These are phyloP conservation scores for Acropternis orthonyx DNA, from an alignment of 2,797 vertebrate species.

Conservation along the genomic window DNA sequence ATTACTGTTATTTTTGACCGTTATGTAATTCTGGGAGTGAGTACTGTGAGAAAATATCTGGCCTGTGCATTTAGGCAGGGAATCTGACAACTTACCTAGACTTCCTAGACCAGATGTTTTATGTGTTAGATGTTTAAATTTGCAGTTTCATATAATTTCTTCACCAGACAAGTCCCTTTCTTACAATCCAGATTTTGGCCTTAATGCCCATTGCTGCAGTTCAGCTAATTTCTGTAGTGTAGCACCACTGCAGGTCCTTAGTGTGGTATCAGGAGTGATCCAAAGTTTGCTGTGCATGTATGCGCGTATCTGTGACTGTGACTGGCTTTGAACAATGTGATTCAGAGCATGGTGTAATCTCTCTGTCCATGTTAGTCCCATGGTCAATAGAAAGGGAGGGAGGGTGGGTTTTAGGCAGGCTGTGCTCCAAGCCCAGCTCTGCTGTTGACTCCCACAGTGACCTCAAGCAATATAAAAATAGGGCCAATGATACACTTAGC, in stretches of 20 bases:
- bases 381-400: not conserved
- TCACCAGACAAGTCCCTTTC: not conserved
- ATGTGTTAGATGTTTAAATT: not conserved
- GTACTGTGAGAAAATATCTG: not conserved
- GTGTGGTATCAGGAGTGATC: not conserved
- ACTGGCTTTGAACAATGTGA: not conserved
- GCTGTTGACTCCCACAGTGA: not conserved
- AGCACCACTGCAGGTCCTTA: not conserved
- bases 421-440: not conserved
- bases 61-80: not conserved
- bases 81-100: not conserved
- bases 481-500: not conserved
- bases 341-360: rapidly evolving
- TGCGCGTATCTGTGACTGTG: not conserved
- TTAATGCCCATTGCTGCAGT: not conserved
- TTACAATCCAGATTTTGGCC: not conserved
- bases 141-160: not conserved
- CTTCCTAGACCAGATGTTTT: not conserved
- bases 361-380: rapidly evolving
- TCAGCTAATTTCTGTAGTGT: not conserved
- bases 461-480: not conserved
- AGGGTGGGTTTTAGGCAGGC: not conserved
- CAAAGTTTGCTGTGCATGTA: not conserved
- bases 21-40: not conserved
- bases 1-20: not conserved